Evolutionary conservation across 2,888 invertebrate genomes (phyloP).

Genomic region (Serripes groenlandicus): DNA sequence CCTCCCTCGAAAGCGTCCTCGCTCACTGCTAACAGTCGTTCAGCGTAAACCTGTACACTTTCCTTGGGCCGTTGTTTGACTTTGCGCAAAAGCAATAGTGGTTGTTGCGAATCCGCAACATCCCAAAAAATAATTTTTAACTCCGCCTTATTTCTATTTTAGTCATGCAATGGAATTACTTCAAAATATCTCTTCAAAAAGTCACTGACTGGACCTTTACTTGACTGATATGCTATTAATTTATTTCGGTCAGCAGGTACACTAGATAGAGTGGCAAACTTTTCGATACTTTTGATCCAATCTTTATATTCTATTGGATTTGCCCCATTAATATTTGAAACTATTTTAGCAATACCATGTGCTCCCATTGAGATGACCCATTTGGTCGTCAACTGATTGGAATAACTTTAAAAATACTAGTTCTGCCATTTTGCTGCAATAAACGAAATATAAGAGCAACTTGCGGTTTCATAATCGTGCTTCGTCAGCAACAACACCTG

Average conservation of each 20-base stretch:
- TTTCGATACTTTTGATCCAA: constrained; percentile 39
- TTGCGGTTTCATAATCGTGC: background rate
- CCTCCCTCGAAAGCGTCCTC: constrained; percentile 43
- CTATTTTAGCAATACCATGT: constrained; percentile 32
- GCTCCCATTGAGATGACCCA: constrained; percentile 18
- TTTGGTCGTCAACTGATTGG: constrained; percentile 10
- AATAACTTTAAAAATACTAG: constrained; percentile 9
- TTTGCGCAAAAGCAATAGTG: constrained; percentile 34
- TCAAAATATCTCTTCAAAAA: constrained; percentile 40
- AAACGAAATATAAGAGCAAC: constrained; percentile 3
- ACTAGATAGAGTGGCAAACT: constrained; percentile 25
- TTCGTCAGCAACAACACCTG: background rate
- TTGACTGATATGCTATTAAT: constrained; percentile 32
- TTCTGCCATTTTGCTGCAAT: constrained; percentile 1
- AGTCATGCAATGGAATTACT: background rate
- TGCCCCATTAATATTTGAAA: constrained; percentile 31
- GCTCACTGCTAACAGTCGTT: constrained; percentile 25
- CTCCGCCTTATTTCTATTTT: constrained; percentile 8
- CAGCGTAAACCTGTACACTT: constrained; percentile 31
- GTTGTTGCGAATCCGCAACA: constrained; percentile 39
- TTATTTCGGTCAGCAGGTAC: background rate
- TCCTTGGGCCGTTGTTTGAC: constrained; percentile 33
- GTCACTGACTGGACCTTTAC: constrained; percentile 36
- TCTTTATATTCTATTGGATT: constrained; percentile 29
- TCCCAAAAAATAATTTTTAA: constrained; percentile 34